phyloP scores from a whole-genome alignment of 2,797 vertebrate genomes.

The Gambelia wislizenii region DNA sequence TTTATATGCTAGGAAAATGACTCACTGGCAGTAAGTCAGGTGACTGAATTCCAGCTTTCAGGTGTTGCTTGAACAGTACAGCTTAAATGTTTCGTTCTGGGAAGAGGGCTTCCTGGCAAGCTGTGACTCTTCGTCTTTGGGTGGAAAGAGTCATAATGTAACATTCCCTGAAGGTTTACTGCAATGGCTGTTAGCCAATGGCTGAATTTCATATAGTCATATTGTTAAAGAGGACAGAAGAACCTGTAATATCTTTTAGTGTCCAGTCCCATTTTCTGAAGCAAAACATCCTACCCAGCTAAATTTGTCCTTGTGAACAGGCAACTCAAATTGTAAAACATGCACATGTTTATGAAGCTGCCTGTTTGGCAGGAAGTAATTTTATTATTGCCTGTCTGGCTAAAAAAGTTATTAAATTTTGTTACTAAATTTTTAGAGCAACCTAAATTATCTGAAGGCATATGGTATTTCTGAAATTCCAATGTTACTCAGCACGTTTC shows the following conservation, averaged over 20 bases:
- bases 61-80: conserved; percentile 11
- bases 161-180: not conserved
- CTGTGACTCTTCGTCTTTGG: not conserved
- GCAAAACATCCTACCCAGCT: not conserved
- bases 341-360: not conserved
- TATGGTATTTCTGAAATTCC: not conserved
- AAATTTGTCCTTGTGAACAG: not conserved
- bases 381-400: not conserved
- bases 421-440: too few species aligned
- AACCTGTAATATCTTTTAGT: not conserved
- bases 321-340: not conserved
- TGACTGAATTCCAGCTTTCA: conserved; percentile 28
- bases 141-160: conserved; percentile 2
- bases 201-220: not conserved
- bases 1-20: conserved; percentile 24
- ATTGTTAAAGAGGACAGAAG: not conserved
- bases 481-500: not conserved
- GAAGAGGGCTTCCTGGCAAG: conserved; percentile 10
- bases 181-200: not conserved
- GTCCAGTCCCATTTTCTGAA: not conserved
- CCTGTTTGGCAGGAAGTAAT: not conserved
- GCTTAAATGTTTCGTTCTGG: conserved; percentile 16
- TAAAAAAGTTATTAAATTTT: not conserved
- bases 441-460: not conserved
- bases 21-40: conserved; percentile 23